Percentiles rank a stretch among this genome's conserved stretches.
Conservation (phyloP, 2,113 vertebrate species). For the Lagopus muta region DNA sequence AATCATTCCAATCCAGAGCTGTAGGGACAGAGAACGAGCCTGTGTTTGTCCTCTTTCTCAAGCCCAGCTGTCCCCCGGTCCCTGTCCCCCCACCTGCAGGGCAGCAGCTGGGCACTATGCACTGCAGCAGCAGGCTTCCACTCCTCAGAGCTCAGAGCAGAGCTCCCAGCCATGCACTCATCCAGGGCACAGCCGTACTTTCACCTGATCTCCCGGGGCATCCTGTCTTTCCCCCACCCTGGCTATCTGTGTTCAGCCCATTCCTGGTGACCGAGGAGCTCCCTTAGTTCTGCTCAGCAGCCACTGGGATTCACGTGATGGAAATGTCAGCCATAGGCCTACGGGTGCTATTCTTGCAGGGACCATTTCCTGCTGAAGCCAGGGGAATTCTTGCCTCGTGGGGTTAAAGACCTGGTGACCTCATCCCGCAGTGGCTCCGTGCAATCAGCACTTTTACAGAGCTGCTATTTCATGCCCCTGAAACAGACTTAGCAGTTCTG, state of each 20-base stretch:
- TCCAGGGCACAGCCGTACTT: rapidly evolving
- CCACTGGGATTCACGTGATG: neutral
- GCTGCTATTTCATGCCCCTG: slow-evolving; percentile 38
- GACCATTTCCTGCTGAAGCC: slow-evolving; percentile 52
- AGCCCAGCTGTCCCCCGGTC: neutral
- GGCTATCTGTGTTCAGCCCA: neutral
- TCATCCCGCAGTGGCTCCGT: neutral
- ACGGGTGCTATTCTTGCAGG: neutral
- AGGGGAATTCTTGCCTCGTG: slow-evolving; percentile 40
- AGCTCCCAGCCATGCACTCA: neutral
- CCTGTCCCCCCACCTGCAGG: neutral
- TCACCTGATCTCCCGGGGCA: neutral
- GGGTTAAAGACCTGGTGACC: slow-evolving; percentile 59
- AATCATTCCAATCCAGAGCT: neutral
- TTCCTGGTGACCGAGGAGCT: neutral
- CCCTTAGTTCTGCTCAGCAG: neutral
- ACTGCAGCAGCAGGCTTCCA: neutral
- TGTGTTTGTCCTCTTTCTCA: neutral
- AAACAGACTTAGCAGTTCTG: slow-evolving; percentile 10
- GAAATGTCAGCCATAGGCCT: neutral
- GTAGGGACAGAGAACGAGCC: neutral
- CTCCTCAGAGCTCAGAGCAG: neutral
- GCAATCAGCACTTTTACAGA: slow-evolving; percentile 32
- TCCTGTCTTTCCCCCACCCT: neutral
- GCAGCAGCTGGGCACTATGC: neutral